Percentiles rank a stretch among this genome's conserved stretches.
Conservation (phyloP, 2,888 invertebrate species). For the Loripinus fragilis region DNA sequence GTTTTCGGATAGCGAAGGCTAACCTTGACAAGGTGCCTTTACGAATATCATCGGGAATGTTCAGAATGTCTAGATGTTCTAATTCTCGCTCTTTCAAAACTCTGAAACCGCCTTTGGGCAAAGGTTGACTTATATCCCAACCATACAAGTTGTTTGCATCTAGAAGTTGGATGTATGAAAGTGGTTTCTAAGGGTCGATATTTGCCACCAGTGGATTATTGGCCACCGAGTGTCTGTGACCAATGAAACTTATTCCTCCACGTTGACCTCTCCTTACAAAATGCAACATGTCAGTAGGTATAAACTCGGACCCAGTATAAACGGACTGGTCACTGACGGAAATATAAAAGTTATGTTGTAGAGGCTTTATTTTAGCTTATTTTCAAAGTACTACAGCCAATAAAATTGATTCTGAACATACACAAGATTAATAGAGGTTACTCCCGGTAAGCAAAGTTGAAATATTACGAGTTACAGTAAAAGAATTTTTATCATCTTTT, state of each 20-base stretch:
- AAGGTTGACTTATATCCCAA: conserved; percentile 64
- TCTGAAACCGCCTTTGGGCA: conserved; percentile 69
- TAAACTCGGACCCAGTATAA: too few relatives aligned
- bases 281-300: too few relatives aligned
- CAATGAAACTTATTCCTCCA: conserved; percentile 45
- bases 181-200: conserved; percentile 43
- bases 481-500: too few relatives aligned
- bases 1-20: neutral
- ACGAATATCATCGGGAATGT: neutral
- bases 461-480: too few relatives aligned
- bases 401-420: too few relatives aligned
- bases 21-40: neutral
- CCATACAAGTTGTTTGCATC: conserved; percentile 46
- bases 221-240: conserved; percentile 40
- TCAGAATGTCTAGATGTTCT: neutral
- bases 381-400: too few relatives aligned
- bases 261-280: conserved; percentile 29
- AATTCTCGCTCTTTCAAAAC: conserved; percentile 47
- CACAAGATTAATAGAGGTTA: too few relatives aligned
- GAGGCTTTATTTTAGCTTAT: too few relatives aligned
- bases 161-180: conserved; percentile 40
- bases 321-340: too few relatives aligned
- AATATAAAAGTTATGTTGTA: too few relatives aligned
- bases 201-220: conserved; percentile 44
- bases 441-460: too few relatives aligned